Evolutionary conservation across 2,113 vertebrate genomes (phyloP).

Genomic region (Cyrtonyx montezumae): DNA sequence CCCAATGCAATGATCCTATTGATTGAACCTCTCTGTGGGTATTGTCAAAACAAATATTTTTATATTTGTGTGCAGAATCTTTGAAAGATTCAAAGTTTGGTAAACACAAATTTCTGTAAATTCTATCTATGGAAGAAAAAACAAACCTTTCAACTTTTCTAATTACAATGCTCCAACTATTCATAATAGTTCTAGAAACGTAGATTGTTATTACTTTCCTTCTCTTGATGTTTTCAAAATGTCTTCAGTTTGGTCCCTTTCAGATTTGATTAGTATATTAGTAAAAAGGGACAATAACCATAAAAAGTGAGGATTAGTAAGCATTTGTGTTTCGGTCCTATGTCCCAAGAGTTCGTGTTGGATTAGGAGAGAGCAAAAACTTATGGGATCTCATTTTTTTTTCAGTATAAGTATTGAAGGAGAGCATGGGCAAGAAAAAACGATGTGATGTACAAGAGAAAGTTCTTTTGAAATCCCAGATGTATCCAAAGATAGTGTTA

Average conservation of each 20-base stretch:
- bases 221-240: background rate
- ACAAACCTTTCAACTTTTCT: background rate
- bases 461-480: background rate
- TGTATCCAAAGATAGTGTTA: background rate
- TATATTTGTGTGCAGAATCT: background rate
- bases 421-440: background rate
- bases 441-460: background rate
- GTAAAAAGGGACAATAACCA: background rate
- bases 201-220: background rate
- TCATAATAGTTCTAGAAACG: background rate
- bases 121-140: background rate
- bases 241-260: slow-evolving; percentile 37
- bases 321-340: background rate
- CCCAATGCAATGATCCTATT: background rate
- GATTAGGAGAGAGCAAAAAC: background rate
- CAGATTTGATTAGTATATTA: slow-evolving; percentile 48
- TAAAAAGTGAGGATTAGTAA: background rate
- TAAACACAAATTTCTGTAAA: background rate
- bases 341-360: background rate
- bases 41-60: background rate
- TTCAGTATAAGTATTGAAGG: background rate
- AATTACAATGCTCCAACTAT: background rate
- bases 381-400: background rate
- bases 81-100: background rate
- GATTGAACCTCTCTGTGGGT: fast-evolving